Percentiles rank a stretch among this genome's conserved stretches.
Conservation (phyloP, 2,888 invertebrate species). For the Oscheius sp. region DNA sequence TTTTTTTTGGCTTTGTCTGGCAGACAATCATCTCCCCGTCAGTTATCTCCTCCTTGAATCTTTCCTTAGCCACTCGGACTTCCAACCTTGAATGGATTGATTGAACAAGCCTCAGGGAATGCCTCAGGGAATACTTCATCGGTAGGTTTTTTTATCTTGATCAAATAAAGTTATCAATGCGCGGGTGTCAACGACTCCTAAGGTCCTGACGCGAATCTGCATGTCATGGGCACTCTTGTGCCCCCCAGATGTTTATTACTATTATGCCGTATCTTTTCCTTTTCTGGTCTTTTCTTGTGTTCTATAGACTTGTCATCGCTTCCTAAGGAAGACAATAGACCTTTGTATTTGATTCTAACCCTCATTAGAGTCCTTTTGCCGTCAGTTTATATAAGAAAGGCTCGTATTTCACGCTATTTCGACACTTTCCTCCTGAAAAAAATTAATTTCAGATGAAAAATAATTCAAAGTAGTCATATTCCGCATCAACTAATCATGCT, state of each 20-base stretch:
- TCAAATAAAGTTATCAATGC: not conserved
- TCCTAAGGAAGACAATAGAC: no score
- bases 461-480: not conserved
- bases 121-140: not conserved
- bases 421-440: no score
- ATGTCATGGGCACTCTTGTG: not conserved
- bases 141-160: not conserved
- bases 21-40: not conserved
- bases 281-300: not conserved
- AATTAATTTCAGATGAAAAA: not conserved
- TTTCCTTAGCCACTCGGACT: not conserved
- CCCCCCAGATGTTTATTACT: constrained; percentile 23
- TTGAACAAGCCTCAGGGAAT: not conserved
- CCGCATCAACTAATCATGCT: not conserved
- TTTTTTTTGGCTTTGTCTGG: not conserved
- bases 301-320: no score
- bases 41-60: constrained; percentile 1
- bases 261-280: not conserved
- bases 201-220: constrained; percentile 8
- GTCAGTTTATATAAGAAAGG: no score
- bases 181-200: no score
- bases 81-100: not conserved
- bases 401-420: no score
- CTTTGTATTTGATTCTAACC: no score
- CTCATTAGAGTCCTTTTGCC: not conserved